A percentile compares a stretch with the other conserved stretches of the same genome.
These are phyloP conservation scores for Xestobium rufovillosum DNA, from an alignment of 2,888 invertebrate genomes.

Conservation along the genomic window DNA sequence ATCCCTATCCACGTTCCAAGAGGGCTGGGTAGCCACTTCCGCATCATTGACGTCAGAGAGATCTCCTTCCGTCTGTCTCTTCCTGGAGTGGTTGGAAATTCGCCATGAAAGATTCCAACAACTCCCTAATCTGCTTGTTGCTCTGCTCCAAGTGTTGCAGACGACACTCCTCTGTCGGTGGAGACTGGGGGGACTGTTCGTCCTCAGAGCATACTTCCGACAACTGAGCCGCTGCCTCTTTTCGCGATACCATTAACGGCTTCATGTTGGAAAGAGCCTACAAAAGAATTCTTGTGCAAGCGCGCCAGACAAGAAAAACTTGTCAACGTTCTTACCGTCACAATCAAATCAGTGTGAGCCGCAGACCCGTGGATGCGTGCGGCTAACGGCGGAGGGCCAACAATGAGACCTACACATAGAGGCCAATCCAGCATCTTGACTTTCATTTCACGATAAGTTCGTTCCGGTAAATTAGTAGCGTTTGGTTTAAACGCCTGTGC, in stretches of 20 bases:
- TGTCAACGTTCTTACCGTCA: conserved; percentile 15
- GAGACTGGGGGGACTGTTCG: no score
- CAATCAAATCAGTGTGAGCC: conserved; percentile 15
- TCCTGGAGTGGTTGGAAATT: conserved; percentile 3
- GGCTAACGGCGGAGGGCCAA: conserved; percentile 18
- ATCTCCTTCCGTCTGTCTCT: not conserved
- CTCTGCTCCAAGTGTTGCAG: conserved; percentile 13
- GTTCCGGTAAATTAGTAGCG: conserved; percentile 17
- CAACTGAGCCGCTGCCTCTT: conserved; percentile 15
- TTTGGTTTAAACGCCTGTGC: conserved; percentile 23
- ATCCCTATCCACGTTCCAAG: not conserved
- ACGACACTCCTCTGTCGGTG: conserved; percentile 4
- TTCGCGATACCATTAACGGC: conserved; percentile 17
- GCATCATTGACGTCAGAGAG: not conserved
- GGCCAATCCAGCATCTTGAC: conserved; percentile 21
- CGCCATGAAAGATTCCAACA: conserved; percentile 11
- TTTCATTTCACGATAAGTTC: conserved; percentile 21
- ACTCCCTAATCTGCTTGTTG: conserved; percentile 11
- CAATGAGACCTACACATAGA: conserved; percentile 21
- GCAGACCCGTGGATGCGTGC: conserved; percentile 19
- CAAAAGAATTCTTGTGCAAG: no score
- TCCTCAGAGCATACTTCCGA: not conserved
- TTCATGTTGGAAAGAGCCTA: conserved; percentile 21
- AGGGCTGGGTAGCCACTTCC: not conserved
- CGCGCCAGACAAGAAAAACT: no score